These are phyloP conservation scores for Atlantisia rogersi DNA, from an alignment of 2,113 vertebrate genomes.

Conservation along the genomic window DNA sequence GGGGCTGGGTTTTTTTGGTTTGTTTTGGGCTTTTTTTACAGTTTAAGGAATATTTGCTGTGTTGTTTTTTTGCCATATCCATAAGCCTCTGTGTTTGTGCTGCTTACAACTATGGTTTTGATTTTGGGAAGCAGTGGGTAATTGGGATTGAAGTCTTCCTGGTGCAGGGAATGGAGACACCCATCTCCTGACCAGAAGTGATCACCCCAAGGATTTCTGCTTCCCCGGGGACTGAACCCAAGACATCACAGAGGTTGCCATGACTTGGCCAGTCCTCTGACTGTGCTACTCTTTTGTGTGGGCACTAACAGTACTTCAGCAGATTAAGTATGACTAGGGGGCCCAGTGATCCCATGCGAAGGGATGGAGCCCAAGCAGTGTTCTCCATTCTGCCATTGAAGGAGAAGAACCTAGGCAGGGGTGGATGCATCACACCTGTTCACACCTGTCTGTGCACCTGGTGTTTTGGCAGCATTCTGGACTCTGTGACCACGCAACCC, in stretches of 20 bases:
- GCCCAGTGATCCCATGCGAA: background rate
- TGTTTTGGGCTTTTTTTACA: background rate
- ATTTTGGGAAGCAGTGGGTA: background rate
- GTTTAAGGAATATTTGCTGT: slow-evolving; percentile 40
- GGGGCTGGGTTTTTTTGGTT: too few species aligned
- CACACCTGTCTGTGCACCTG: background rate
- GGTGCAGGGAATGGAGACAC: background rate
- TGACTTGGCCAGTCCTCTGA: background rate
- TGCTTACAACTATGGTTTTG: background rate
- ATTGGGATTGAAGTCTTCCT: background rate
- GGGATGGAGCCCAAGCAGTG: background rate
- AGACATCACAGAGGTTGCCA: background rate
- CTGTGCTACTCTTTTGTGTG: background rate
- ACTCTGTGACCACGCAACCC: background rate
- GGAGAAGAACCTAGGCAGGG: background rate
- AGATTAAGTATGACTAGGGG: background rate
- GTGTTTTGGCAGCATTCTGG: background rate
- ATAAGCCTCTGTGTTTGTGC: slow-evolving; percentile 56
- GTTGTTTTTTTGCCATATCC: slow-evolving; percentile 4
- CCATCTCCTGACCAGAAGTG: background rate
- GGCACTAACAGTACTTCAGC: background rate
- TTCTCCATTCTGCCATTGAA: background rate
- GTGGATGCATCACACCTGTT: background rate
- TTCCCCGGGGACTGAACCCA: background rate
- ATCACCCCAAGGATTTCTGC: background rate